Evolutionary conservation across 2,113 vertebrate species (phyloP), one percentile per base, ranked within the genome.

Genomic region (Eretmochelys imbricata): DNA sequence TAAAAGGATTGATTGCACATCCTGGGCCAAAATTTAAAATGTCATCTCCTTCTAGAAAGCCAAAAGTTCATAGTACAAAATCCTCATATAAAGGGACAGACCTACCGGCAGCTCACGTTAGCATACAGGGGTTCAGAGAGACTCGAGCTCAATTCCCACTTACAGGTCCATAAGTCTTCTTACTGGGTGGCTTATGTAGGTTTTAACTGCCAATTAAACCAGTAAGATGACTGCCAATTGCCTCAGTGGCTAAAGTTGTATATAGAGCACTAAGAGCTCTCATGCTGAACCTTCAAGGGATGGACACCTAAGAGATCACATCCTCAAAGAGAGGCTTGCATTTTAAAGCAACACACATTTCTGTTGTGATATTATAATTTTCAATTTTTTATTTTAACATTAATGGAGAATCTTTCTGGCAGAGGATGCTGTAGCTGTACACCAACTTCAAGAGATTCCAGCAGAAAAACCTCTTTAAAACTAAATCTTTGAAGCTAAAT

Each of bases 91-190:
- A 10, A 6, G 59, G 57, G 51, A 0, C n/a, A 24, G 75, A 16
- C 59, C 48, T 19, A 2, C 1, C n/a, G 50, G n/a, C 2, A 20
- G 29, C 42, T 29, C 0, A 24, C 1, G 3, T 8, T 4, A 3
- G 16, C n/a, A 6, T 87, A 0, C 27, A 62, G 25, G 9, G 9
- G 27, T 62, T 62, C 27, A 55, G 6, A 10, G 0, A 0, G 6
- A 9, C 51, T 38, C 22, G 38, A 35, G 51, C 88, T 50, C 12
- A 3, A 54, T 3, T 42, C 22, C 46, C 84, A 50, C 38, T 1
- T n/a, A 57, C 57, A 16, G 35, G 2, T 53, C 1, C 4, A 54
- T 79, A 10, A 35, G 49, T 2, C 5, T 35, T 14, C 69, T 53
- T 82, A 1, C 10, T 4, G 5, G 9, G 13, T 24, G 54, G 10